These are phyloP conservation scores for Aplochiton taeniatus DNA, from an alignment of 2,797 vertebrate genomes.

Conservation along the genomic window DNA sequence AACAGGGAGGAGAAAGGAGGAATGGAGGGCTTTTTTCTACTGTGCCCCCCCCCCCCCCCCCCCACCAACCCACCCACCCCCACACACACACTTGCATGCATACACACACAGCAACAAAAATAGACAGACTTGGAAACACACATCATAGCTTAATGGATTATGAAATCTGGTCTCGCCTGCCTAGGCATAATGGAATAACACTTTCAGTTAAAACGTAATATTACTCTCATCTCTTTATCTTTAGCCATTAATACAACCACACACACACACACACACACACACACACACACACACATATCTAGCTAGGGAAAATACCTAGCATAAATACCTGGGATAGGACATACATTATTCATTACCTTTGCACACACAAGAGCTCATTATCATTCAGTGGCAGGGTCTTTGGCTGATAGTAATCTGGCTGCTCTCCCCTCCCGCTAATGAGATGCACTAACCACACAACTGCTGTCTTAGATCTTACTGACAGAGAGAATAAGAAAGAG, in stretches of 20 bases:
- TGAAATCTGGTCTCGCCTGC: neutral
- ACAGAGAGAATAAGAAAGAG: neutral
- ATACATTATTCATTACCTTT: too few relatives aligned
- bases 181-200: neutral
- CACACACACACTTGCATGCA: too few relatives aligned
- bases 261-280: too few relatives aligned
- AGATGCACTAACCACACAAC: neutral
- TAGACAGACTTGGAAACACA: constrained; percentile 2
- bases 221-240: neutral
- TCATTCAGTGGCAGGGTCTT: too few relatives aligned
- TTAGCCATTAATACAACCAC: neutral
- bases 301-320: too few relatives aligned
- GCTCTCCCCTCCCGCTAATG: neutral
- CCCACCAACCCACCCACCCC: too few relatives aligned
- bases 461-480: neutral
- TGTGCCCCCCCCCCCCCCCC: neutral
- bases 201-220: neutral
- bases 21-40: constrained; percentile 24
- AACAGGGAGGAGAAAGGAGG: constrained; percentile 13
- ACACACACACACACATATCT: too few relatives aligned
- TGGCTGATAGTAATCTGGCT: too few relatives aligned
- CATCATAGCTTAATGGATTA: neutral
- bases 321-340: too few relatives aligned
- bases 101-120: too few relatives aligned
- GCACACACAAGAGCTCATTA: too few relatives aligned